Evolutionary conservation across 2,888 invertebrate genomes (phyloP).

Genomic region (Dynastes hyllus): DNA sequence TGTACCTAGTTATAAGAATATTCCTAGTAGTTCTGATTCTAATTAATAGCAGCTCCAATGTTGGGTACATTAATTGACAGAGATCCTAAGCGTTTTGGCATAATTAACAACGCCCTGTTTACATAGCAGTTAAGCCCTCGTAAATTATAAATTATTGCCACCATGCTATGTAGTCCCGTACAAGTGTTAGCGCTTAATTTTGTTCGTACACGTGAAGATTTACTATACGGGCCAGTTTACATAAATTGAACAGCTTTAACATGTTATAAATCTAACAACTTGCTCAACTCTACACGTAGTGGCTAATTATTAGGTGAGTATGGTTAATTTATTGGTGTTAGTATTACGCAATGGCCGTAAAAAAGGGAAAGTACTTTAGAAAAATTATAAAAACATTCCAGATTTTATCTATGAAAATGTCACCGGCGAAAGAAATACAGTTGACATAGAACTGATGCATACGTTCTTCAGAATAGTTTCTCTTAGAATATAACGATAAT

Average conservation of each 20-base stretch:
- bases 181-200: constrained; percentile 23
- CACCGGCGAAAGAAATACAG: too few relatives aligned
- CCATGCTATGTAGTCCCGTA: background rate
- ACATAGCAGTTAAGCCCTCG: constrained; percentile 5
- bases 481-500: too few relatives aligned
- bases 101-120: constrained; percentile 14
- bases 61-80: background rate
- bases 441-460: too few relatives aligned
- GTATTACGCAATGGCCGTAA: too few relatives aligned
- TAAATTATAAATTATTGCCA: constrained; percentile 23
- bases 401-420: too few relatives aligned
- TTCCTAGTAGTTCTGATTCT: background rate
- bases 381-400: too few relatives aligned
- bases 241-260: constrained; percentile 2
- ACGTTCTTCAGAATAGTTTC: too few relatives aligned
- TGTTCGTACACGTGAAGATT: background rate
- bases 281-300: too few relatives aligned
- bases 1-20: too few relatives aligned
- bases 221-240: constrained; percentile 3
- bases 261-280: too few relatives aligned
- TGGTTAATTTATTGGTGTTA: too few relatives aligned
- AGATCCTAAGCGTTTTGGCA: background rate
- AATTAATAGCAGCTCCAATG: constrained; percentile 1
- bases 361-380: too few relatives aligned
- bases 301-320: constrained; percentile 3